Evolutionary conservation across 1,140 invertebrate genomes (phyloP).

Genomic region (Lucilia sericata): DNA sequence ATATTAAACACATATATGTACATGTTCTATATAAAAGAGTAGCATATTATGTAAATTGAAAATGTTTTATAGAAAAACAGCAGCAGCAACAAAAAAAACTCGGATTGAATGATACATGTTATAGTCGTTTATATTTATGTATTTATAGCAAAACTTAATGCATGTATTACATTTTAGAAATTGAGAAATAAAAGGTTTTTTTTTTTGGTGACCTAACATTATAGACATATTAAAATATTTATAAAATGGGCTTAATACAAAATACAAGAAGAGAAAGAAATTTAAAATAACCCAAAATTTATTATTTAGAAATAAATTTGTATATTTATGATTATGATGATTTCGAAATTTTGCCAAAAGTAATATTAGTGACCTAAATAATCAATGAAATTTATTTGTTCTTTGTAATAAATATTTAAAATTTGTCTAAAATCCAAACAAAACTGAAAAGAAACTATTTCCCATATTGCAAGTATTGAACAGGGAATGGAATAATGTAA

Average conservation of each 20-base stretch:
- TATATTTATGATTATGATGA: not conserved
- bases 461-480: too few relatives aligned
- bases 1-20: not conserved
- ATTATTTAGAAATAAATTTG: too few relatives aligned
- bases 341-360: not conserved
- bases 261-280: not conserved
- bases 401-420: not conserved
- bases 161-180: not conserved
- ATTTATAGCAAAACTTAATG: not conserved
- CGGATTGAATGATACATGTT: not conserved
- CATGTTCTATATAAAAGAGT: not conserved
- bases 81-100: not conserved
- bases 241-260: too few relatives aligned
- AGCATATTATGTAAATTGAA: slow-evolving; percentile 14
- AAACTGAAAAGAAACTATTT: not conserved
- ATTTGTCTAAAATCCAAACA: not conserved
- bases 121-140: not conserved
- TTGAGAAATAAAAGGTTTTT: not conserved
- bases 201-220: not conserved
- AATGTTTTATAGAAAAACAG: not conserved
- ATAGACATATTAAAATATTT: not conserved
- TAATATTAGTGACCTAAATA: not conserved
- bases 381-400: too few relatives aligned
- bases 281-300: too few relatives aligned
- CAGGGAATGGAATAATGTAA: not conserved